Percentiles rank a stretch among this genome's conserved stretches.
These are phyloP conservation scores for Leptinotarsa texana DNA, from an alignment of 1,140 invertebrate genomes.

Conservation along the genomic window DNA sequence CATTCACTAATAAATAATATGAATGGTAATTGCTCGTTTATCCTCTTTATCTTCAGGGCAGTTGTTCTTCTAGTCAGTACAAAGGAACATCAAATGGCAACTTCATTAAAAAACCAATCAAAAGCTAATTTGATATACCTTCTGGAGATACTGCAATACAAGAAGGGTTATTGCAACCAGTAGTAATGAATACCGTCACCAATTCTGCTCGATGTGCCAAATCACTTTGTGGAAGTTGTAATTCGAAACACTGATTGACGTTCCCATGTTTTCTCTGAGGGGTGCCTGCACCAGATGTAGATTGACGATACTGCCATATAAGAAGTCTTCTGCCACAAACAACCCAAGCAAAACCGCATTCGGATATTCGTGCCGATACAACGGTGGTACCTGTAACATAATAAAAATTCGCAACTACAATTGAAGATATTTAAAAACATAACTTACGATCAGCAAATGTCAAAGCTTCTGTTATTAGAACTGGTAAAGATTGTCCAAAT, in stretches of 20 bases:
- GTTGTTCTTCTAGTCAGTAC: background rate
- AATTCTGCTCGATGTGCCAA: constrained; percentile 89
- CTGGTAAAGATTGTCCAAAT: constrained; percentile 79
- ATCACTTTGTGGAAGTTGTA: constrained; percentile 88
- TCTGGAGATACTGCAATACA: constrained; percentile 93
- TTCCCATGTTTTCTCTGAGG: constrained; percentile 53
- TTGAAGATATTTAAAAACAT: no score
- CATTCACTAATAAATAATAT: no score
- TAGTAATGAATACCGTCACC: constrained; percentile 73
- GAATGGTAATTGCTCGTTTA: no score
- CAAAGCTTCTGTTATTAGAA: constrained; percentile 86
- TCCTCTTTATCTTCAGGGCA: no score
- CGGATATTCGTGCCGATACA: constrained; percentile 60
- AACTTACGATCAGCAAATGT: constrained; percentile 75
- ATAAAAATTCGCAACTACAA: background rate
- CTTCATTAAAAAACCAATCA: background rate
- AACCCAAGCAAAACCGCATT: constrained; percentile 71
- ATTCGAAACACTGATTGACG: constrained; percentile 72
- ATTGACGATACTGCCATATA: constrained; percentile 81
- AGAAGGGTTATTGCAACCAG: constrained; percentile 65
- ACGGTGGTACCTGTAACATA: constrained; percentile 60
- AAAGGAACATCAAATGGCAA: background rate
- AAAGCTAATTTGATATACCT: constrained; percentile 57
- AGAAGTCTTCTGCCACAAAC: constrained; percentile 83
- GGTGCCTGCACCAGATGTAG: constrained; percentile 49